Evolutionary conservation across 2,113 vertebrate genomes (phyloP).

Genomic region (Antechinus flavipes): DNA sequence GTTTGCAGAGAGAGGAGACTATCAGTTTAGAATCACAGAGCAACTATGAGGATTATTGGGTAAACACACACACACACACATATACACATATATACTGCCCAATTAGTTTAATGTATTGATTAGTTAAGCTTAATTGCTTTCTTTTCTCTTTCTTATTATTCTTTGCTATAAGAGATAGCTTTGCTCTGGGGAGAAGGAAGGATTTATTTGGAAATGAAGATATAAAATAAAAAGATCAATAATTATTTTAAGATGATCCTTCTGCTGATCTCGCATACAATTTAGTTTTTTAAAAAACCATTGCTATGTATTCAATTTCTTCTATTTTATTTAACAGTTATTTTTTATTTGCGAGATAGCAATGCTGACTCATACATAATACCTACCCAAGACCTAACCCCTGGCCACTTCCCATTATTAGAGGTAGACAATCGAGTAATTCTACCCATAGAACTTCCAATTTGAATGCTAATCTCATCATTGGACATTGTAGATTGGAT

Average conservation of each 20-base stretch:
- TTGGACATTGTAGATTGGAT: not conserved
- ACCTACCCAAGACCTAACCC: no score
- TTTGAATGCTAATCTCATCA: no score
- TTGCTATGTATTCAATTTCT: not conserved
- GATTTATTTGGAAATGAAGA: not conserved
- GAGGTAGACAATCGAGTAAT: no score
- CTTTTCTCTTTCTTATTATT: not conserved
- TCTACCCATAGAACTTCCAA: no score
- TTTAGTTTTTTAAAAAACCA: not conserved
- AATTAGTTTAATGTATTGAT: not conserved
- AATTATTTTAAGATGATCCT: not conserved
- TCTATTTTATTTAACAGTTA: not conserved
- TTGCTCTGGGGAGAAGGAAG: not conserved
- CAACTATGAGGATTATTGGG: not conserved
- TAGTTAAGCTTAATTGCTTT: not conserved
- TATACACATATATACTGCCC: not conserved
- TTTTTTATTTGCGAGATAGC: not conserved
- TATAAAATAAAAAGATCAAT: not conserved
- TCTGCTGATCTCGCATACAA: not conserved
- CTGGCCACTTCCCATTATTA: no score
- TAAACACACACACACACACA: not conserved
- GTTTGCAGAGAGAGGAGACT: not conserved
- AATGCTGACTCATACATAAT: not conserved
- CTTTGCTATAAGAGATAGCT: not conserved
- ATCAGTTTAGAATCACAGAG: not conserved